phyloP scores from a whole-genome alignment of 2,888 invertebrate species.

The Eucriotettix oculatus region DNA sequence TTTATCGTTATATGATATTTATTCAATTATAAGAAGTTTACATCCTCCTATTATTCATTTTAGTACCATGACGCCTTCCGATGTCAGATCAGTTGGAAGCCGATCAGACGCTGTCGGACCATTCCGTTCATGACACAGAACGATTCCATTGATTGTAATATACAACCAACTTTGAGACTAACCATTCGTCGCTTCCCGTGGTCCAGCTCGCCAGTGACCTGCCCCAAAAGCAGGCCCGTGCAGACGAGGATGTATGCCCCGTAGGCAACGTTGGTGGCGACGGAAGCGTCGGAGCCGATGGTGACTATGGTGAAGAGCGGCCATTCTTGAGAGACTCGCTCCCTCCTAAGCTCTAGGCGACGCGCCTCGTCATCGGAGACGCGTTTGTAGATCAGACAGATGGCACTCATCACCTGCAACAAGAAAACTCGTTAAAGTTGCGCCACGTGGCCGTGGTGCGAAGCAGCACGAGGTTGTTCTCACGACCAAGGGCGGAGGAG shows the following conservation, averaged over 20 bases:
- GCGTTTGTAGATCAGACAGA: constrained; percentile 49
- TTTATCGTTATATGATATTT: too few relatives aligned
- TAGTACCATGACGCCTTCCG: too few relatives aligned
- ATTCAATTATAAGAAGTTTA: too few relatives aligned
- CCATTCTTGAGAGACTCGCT: constrained; percentile 60
- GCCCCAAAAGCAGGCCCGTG: constrained; percentile 45
- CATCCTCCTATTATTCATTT: too few relatives aligned
- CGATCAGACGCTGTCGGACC: too few relatives aligned
- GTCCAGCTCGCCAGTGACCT: constrained; percentile 44
- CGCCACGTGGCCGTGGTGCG: too few relatives aligned
- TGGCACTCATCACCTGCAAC: constrained; percentile 44
- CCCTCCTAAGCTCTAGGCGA: constrained; percentile 46
- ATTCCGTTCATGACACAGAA: too few relatives aligned
- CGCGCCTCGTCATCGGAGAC: constrained; percentile 57
- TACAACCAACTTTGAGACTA: background rate
- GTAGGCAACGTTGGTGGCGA: constrained; percentile 47
- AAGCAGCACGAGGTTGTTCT: too few relatives aligned
- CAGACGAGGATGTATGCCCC: constrained; percentile 57
- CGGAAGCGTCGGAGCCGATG: constrained; percentile 51
- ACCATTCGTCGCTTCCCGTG: constrained; percentile 1
- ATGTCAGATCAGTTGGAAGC: too few relatives aligned
- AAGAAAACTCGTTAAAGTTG: background rate
- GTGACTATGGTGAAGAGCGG: constrained; percentile 54
- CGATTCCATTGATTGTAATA: too few relatives aligned
- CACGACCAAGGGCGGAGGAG: too few relatives aligned